Conservation (phyloP, 1,140 invertebrate species). For the Druon quercuslanigerum region DNA sequence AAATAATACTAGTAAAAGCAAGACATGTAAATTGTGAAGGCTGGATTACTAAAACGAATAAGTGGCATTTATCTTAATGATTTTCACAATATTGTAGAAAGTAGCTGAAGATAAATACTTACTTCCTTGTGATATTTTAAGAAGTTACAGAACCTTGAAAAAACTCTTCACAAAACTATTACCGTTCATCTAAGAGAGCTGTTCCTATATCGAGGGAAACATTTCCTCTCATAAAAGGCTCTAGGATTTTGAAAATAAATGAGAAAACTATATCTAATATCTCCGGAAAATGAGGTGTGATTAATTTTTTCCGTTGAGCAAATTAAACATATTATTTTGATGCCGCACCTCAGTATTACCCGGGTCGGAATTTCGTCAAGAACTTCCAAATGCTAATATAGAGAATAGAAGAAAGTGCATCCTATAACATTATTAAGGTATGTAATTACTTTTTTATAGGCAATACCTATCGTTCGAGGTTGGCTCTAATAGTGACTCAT, state of each 20-base stretch:
- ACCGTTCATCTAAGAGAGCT: too few relatives aligned
- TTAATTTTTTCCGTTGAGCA: conserved; percentile 12
- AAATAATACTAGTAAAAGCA: too few relatives aligned
- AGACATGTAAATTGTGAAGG: too few relatives aligned
- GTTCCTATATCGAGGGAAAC: too few relatives aligned
- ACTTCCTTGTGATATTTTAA: too few relatives aligned
- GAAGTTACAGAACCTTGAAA: too few relatives aligned
- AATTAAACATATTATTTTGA: conserved; percentile 3
- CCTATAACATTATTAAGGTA: conserved; percentile 16
- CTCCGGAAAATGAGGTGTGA: conserved; percentile 12
- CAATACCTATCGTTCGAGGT: conserved; percentile 8
- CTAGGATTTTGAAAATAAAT: background rate
- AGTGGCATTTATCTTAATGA: too few relatives aligned
- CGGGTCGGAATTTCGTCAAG: background rate
- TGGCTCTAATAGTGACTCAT: conserved; percentile 13
- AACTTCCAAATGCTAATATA: background rate
- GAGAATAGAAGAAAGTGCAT: conserved; percentile 10
- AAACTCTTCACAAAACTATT: too few relatives aligned
- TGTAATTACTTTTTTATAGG: conserved; percentile 8
- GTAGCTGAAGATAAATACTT: too few relatives aligned
- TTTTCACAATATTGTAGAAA: too few relatives aligned
- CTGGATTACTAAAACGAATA: too few relatives aligned
- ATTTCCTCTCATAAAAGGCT: too few relatives aligned
- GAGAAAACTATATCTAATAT: conserved; percentile 1
- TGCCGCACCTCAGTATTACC: background rate